phyloP scores from a whole-genome alignment of 2,888 invertebrate species.

The Cephalotes varians region DNA sequence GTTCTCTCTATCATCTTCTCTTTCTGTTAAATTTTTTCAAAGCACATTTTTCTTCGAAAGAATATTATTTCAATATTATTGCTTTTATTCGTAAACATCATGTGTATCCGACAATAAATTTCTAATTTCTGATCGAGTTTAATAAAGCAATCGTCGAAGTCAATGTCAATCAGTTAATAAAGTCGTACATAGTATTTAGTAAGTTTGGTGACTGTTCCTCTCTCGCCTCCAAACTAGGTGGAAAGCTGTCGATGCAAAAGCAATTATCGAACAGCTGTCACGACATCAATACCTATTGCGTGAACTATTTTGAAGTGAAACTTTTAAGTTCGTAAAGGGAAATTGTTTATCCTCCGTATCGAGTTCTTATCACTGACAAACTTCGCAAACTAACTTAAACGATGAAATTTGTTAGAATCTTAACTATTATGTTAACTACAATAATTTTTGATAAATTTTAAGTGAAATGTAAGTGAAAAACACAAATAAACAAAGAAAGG shows the following conservation, averaged over 20 bases:
- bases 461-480: no score
- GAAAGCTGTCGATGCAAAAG: constrained; percentile 59
- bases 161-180: constrained; percentile 43
- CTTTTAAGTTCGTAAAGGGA: constrained; percentile 37
- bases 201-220: constrained; percentile 32
- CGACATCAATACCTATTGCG: constrained; percentile 60
- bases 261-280: constrained; percentile 68
- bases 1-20: not conserved
- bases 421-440: not conserved
- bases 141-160: constrained; percentile 19
- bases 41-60: not conserved
- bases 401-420: not conserved
- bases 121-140: not conserved
- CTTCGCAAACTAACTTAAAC: constrained; percentile 7
- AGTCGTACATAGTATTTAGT: constrained; percentile 33
- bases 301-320: constrained; percentile 31
- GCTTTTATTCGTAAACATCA: not conserved
- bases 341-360: constrained; percentile 43
- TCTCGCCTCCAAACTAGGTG: constrained; percentile 22
- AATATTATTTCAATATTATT: not conserved
- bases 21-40: not conserved
- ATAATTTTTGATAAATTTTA: no score
- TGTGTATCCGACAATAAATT: not conserved
- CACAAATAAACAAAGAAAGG: no score
- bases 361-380: constrained; percentile 30